Base-by-base conservation (phyloP, 2,113 vertebrate species). In the Nycticebus coucang region DNA sequence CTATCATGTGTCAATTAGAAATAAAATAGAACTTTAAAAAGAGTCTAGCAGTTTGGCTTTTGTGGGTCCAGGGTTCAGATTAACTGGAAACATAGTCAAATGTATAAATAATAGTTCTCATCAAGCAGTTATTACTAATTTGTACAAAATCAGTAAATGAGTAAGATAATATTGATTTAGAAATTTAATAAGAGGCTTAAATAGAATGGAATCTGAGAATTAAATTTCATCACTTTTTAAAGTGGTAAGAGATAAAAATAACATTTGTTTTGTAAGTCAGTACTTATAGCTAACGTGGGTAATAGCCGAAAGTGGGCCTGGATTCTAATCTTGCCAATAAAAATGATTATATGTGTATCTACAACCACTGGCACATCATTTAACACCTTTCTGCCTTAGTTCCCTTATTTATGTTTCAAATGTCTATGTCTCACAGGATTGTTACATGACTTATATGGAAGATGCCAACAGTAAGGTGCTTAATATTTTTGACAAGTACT, bases 201-300 rank as follows among this genome's bases (percentile, higher is more conserved):
- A n/a, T 13, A 94, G 86, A 89, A 93, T 53, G 5, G 4, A 96
- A 81, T 68, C 18, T 71, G 60, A 91, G 37, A 41, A 91, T 26
- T 78, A 72, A 96, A 64, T 21, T 89, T 78, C 26, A 68, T 62
- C 85, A 90, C 86, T 89, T 87, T 64, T 68, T 74, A 95, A 77
- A 28, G 79, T 66, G 18, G 59, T 21, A 62, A 84, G 24, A 92
- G 60, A 81, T 22, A 77, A 88, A 94, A 96, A 88, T 18, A 66
- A 74, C 4, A 62, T 78, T 84, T 81, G 53, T 86, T 87, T 84
- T 10, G 0, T 18, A 93, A 78, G 64, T 81, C 72, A 57, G 41
- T 69, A 53, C 59, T 75, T 95, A 53, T 22, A 75, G 45, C 30
- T 75, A 94, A 93, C 89, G 15, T 78, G 6, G 37, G 15, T 55